phyloP scores from a whole-genome alignment of 2,888 invertebrate species.

The Zhengitettix transpicula region DNA sequence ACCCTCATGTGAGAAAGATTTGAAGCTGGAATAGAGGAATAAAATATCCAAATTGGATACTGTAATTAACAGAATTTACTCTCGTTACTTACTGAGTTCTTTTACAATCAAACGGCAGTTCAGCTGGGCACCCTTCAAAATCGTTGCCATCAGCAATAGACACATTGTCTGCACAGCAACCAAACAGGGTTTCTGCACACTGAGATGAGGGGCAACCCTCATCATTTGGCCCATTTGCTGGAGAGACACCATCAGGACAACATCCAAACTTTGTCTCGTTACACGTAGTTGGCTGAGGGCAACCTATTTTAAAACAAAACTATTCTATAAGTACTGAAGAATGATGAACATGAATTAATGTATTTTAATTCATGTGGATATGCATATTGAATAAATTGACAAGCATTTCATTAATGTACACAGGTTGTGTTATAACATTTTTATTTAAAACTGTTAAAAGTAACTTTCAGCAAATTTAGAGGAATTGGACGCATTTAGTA shows the following conservation, averaged over 20 bases:
- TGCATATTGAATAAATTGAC: no score
- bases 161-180: conserved; percentile 69
- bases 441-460: no score
- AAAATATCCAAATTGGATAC: no score
- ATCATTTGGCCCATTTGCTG: conserved; percentile 48
- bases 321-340: not conserved
- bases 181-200: conserved; percentile 65
- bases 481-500: no score
- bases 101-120: conserved; percentile 17
- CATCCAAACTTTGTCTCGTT: conserved; percentile 60
- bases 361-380: not conserved
- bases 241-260: conserved; percentile 67
- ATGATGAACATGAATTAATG: not conserved
- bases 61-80: no score
- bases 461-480: no score
- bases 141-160: conserved; percentile 67
- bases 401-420: no score
- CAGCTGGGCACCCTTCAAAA: conserved; percentile 53
- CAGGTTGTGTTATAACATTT: no score
- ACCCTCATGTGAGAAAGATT: no score
- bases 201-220: conserved; percentile 59
- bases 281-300: conserved; percentile 56
- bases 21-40: no score
- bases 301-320: conserved; percentile 31
- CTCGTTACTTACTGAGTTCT: conserved; percentile 18